phyloP scores from a whole-genome alignment of 2,797 vertebrate genomes.

The Channallabes apus region DNA sequence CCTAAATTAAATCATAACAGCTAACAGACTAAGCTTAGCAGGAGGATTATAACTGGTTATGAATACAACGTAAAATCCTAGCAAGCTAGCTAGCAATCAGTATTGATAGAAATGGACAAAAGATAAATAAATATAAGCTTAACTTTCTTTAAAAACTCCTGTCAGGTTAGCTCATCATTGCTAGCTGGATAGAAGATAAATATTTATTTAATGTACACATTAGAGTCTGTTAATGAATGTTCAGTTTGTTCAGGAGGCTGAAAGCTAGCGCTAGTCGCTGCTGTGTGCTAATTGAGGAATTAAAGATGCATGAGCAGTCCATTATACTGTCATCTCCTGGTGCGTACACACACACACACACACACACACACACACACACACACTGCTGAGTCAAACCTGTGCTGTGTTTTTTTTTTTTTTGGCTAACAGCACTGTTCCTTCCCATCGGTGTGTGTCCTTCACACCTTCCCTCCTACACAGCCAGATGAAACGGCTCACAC shows the following conservation, averaged over 20 bases:
- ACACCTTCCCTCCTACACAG: constrained; percentile 32
- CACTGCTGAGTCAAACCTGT: constrained; percentile 1
- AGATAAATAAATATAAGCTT: no score
- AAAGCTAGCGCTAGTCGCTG: neutral
- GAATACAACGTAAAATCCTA: no score
- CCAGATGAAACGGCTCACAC: constrained; percentile 21
- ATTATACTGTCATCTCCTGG: constrained; percentile 16
- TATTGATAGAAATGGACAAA: no score
- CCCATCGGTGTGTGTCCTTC: constrained; percentile 6
- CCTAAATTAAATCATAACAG: neutral
- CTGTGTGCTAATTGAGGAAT: constrained; percentile 16
- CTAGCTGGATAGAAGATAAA: neutral
- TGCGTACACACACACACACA: constrained; percentile 5
- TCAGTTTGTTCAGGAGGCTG: neutral
- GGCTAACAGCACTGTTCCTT: neutral
- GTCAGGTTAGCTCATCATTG: neutral
- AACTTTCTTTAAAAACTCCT: neutral
- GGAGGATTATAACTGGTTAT: no score
- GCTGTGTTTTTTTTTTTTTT: neutral
- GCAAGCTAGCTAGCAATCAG: neutral
- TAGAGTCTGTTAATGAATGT: neutral
- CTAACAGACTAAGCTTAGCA: neutral
- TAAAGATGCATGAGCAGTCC: constrained; percentile 38
- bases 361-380: constrained; percentile 5
- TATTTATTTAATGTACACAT: no score